phyloP scores from a whole-genome alignment of 2,113 vertebrate species.

The Procapra przewalskii region DNA sequence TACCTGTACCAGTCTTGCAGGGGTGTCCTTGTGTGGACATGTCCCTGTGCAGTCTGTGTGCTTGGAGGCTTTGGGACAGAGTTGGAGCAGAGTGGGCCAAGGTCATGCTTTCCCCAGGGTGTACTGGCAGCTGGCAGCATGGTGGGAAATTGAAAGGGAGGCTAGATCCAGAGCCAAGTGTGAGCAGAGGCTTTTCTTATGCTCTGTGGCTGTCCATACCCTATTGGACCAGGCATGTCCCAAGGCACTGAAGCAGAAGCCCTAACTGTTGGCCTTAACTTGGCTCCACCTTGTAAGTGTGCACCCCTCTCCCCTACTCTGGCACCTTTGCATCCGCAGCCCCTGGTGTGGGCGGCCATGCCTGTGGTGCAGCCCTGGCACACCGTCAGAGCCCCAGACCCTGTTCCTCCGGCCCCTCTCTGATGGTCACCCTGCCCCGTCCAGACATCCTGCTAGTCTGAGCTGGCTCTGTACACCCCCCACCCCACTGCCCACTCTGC shows the following conservation, averaged over 20 bases:
- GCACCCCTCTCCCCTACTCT: neutral
- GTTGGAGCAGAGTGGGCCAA: neutral
- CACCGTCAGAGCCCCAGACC: neutral
- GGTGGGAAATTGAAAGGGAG: neutral
- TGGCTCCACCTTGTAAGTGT: neutral
- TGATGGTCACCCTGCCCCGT: neutral
- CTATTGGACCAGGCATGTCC: neutral
- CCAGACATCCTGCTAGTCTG: neutral
- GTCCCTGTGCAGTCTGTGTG: neutral
- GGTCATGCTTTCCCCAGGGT: neutral
- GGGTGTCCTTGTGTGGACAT: neutral
- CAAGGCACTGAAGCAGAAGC: neutral
- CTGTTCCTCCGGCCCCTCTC: neutral
- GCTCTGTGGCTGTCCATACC: neutral
- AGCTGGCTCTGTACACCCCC: neutral
- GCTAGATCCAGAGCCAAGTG: neutral
- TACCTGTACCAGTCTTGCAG: neutral
- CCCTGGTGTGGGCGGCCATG: fast-evolving
- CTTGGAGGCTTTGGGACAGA: neutral
- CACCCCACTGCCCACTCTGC: neutral
- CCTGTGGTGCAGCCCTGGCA: neutral
- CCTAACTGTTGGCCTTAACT: neutral
- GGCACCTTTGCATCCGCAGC: neutral
- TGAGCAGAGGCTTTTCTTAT: neutral
- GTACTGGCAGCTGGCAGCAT: neutral